Conservation (phyloP, 2,113 vertebrate genomes). For the Plecotus auritus region DNA sequence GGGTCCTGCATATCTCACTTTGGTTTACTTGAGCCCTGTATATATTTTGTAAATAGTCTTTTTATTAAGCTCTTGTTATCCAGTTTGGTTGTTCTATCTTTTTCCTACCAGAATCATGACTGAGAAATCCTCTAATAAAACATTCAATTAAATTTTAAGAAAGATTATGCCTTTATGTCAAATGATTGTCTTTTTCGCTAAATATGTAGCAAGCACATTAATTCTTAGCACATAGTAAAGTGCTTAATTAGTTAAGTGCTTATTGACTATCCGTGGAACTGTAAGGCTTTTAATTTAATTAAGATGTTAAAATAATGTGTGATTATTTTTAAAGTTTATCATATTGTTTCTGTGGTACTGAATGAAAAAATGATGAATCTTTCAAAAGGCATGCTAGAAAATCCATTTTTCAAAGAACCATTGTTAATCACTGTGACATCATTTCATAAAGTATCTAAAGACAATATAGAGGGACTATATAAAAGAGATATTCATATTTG, state of each 20-base stretch:
- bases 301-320: conserved; percentile 5
- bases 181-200: background rate
- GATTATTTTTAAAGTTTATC: conserved; percentile 13
- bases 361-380: background rate
- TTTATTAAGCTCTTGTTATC: background rate
- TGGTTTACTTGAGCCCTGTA: background rate
- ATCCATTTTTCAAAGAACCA: background rate
- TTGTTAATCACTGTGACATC: background rate
- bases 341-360: background rate
- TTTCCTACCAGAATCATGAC: background rate
- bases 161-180: background rate
- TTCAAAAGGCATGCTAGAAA: background rate
- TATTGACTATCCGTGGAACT: background rate
- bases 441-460: background rate
- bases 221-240: background rate
- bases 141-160: background rate
- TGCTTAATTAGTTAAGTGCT: conserved; percentile 34
- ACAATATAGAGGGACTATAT: background rate
- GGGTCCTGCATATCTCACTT: rapidly evolving
- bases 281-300: conserved; percentile 52
- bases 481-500: background rate
- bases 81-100: background rate
- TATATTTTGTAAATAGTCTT: background rate
- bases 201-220: background rate
- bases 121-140: background rate